phyloP scores from a whole-genome alignment of 2,888 invertebrate species.

The Dexiosoma caninum region DNA sequence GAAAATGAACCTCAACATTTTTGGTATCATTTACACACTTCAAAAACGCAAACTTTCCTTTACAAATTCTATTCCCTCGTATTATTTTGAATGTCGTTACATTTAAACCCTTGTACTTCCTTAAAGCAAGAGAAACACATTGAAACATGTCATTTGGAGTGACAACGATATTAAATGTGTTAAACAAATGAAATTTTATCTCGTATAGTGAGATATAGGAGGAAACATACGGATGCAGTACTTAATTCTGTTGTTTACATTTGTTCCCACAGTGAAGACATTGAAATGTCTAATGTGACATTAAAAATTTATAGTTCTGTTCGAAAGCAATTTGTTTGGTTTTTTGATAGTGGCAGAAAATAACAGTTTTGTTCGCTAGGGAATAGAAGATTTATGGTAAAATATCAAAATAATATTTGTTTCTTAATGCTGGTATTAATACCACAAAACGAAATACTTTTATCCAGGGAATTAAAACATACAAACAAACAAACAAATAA shows the following conservation, averaged over 20 bases:
- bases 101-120: too few relatives aligned
- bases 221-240: not conserved
- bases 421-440: not conserved
- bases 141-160: constrained; percentile 3
- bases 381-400: constrained; percentile 4
- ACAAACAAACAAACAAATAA: not conserved
- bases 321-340: not conserved
- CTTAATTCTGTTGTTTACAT: not conserved
- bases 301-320: not conserved
- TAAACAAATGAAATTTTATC: constrained; percentile 35
- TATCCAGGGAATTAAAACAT: constrained; percentile 38
- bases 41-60: too few relatives aligned
- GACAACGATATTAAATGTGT: constrained; percentile 45
- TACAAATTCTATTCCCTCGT: too few relatives aligned
- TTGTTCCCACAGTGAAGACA: not conserved
- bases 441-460: not conserved
- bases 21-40: too few relatives aligned
- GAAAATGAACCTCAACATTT: too few relatives aligned
- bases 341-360: not conserved
- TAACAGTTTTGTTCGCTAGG: not conserved
- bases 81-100: too few relatives aligned
- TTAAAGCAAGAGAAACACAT: too few relatives aligned
- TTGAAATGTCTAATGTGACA: not conserved
- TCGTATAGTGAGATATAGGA: not conserved
- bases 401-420: not conserved